Evolutionary conservation across 2,888 invertebrate genomes (phyloP), one percentile per base, ranked within the genome.

Genomic region (Athrips mouffetella): DNA sequence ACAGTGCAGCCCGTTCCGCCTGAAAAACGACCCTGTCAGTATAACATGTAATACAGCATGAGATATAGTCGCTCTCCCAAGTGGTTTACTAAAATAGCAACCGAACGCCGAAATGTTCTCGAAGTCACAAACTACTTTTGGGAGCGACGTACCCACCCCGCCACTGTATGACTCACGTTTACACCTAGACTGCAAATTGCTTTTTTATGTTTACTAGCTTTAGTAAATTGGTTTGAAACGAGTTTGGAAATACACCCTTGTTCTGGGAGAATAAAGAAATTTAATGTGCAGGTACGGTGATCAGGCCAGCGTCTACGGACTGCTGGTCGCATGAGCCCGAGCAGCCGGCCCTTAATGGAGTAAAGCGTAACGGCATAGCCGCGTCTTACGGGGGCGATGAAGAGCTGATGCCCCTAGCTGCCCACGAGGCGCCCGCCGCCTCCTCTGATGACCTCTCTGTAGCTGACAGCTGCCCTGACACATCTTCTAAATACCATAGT

Each of bases 401-500:
- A 45, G 92, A 93, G 63, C 89, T 93, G 78, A 91, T 92, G 67
- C 93, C 93, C 0, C 72, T 94, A 11, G 92, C 92, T 0, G 92
- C 92, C 2, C 92, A 86, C 55, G 87, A 88, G 39, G 86, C 79
- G 0, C 84, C 83, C 1, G 80, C 85, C 0, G 87, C 84, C 1
- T 93, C 93, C 0, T 91, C 80, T 3, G 93, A 93, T 53, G 92
- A 93, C 60, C 76, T 93, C 11, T 91, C 92, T 0, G 89, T 90
- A 4, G 92, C 93, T 0, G 93, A 93, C 65, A 93, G 92, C 63
- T 93, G 93, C 88, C 86, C 93, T 15, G 94, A 94, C 61, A 92
- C 92, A 0, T 93, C 93, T 49, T 93, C 93, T 29, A 94, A 93
- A 65, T 94, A 93, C 69, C 93, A 94, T 68, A 93, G 93, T 67